Evolutionary conservation across 2,797 vertebrate genomes (phyloP).

Genomic region (Dipus sagitta): DNA sequence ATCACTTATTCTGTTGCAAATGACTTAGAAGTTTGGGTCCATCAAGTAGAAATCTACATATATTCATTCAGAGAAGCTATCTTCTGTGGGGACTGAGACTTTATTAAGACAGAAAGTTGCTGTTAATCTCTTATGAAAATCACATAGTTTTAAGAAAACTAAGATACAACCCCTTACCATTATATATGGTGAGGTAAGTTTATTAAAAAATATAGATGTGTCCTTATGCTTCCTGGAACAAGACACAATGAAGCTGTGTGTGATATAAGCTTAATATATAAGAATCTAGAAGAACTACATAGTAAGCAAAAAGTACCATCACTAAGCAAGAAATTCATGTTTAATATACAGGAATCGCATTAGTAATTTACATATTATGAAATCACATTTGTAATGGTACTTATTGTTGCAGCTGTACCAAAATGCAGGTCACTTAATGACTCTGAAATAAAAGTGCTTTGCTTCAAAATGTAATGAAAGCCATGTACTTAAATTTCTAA

Average conservation of each 20-base stretch:
- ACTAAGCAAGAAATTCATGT: neutral
- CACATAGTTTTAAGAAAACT: neutral
- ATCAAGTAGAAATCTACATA: neutral
- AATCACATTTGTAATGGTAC: neutral
- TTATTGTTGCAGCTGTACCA: conserved; percentile 10
- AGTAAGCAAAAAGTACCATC: neutral
- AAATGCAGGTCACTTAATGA: conserved; percentile 6
- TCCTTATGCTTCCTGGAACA: neutral
- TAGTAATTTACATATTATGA: neutral
- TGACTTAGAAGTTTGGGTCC: neutral
- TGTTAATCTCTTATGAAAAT: neutral
- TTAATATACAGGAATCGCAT: neutral
- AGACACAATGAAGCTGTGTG: neutral
- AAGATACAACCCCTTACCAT: neutral
- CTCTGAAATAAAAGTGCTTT: neutral
- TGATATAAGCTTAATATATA: neutral
- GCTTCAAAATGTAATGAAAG: conserved; percentile 43
- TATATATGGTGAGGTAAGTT: neutral
- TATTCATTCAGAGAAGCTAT: neutral
- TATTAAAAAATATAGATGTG: neutral
- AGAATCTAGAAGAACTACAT: neutral
- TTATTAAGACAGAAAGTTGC: neutral
- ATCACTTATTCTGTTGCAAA: neutral
- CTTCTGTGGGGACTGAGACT: neutral
- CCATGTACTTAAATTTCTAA: conserved; percentile 20